Evolutionary conservation across 2,797 vertebrate species (phyloP).

Genomic region (Tauraco hartlaubi): DNA sequence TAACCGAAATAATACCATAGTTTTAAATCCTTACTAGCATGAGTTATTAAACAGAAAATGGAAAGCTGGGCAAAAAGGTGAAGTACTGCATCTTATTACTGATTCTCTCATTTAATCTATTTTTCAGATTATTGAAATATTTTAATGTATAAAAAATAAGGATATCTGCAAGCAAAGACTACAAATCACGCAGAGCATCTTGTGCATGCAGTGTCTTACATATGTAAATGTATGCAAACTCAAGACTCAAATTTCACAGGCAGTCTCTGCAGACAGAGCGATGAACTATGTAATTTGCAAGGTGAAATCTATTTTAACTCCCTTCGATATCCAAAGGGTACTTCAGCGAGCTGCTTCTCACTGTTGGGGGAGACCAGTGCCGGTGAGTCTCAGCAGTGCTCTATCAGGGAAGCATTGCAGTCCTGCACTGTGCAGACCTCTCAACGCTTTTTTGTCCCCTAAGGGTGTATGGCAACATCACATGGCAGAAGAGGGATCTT

Average conservation of each 20-base stretch:
- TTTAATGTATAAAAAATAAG: constrained; percentile 13
- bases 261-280: constrained; percentile 24
- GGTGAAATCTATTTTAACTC: constrained; percentile 20
- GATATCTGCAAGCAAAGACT: background rate
- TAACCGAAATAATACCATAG: background rate
- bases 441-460: background rate
- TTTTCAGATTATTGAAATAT: constrained; percentile 31
- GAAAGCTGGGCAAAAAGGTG: background rate
- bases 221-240: constrained; percentile 46
- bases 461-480: accelerated
- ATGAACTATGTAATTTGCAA: constrained; percentile 35
- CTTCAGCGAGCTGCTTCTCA: constrained; percentile 11
- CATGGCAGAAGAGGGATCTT: background rate
- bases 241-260: constrained; percentile 27
- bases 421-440: background rate
- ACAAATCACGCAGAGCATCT: constrained; percentile 5
- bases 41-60: background rate
- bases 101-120: constrained; percentile 6
- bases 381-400: accelerated
- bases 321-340: background rate
- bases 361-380: background rate
- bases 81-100: background rate
- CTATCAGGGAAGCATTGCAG: background rate
- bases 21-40: background rate
- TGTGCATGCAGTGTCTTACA: background rate